Base-by-base conservation (phyloP, 2,113 vertebrate genomes). In the Entelurus aequoreus region DNA sequence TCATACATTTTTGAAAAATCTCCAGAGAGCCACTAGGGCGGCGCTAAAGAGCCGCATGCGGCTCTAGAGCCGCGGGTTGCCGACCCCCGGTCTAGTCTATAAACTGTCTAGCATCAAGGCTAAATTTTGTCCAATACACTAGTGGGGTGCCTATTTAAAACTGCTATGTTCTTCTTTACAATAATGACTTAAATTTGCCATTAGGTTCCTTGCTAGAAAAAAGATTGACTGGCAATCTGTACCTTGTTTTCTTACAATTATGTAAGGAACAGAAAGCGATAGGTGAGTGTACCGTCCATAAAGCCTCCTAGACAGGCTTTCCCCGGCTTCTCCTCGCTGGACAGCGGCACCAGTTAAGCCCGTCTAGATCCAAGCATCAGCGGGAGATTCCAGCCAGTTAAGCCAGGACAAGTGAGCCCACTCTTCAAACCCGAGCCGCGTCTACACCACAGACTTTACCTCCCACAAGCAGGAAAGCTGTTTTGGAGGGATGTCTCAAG, bases 371-470 rank as follows among this genome's bases (percentile, higher is more conserved):
- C 71, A 56, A 71, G 70, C 38, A 12, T 77, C 77, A 64, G 68
- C 79, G 58, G 65, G 71, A 62, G 85, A 86, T 81, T 79, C 67
- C 69, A 66, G 59, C 16, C 50, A 21, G 69, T 66, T 81, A 81
- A 88, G 78, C 86, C 50, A 57, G 51, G 61, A 77, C 78, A 80
- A 77, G 83, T 62, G 76, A 1, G 57, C 65, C 52, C 56, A 62
- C 62, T 62, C 35, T n/a, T 71, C 75, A 76, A 78, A 75, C 79
- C 73, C 66, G 54, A 67, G 52, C 40, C 4, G 49, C 47, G 69
- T 72, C 51, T 53, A 15, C 50, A 46, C 61, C 49, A 59, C 2
- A 14, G 63, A 60, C 59, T 69, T 74, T 74, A 66, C 64, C 62
- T 57, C 13, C 48, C 56, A 72, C 50, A 66, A 50, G 52, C 66